Evolutionary conservation across 2,113 vertebrate genomes (phyloP).

Genomic region (Peromyscus californicus): DNA sequence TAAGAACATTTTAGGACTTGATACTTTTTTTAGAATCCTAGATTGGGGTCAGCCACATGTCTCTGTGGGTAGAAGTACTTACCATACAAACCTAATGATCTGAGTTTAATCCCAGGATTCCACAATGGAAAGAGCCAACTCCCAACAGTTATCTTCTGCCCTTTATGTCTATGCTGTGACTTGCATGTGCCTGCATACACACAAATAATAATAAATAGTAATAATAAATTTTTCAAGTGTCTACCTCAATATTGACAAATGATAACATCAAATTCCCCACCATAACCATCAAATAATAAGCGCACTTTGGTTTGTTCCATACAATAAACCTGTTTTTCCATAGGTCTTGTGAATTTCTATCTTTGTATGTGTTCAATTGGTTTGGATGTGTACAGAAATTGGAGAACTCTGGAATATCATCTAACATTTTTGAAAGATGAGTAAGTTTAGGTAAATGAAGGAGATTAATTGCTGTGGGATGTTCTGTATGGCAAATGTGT

Average conservation of each 20-base stretch:
- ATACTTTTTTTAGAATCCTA: not conserved
- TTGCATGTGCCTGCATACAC: no score
- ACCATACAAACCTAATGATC: no score
- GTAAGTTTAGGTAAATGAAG: conserved; percentile 19
- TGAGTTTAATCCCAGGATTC: not conserved
- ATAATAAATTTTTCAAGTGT: not conserved
- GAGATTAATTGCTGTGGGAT: no score
- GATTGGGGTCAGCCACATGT: not conserved
- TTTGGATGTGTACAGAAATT: not conserved
- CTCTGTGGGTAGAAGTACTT: no score
- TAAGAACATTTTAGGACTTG: not conserved
- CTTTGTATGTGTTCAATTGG: not conserved
- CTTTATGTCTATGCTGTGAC: no score
- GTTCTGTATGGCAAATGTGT: no score
- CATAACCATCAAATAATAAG: not conserved
- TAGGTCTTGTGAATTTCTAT: not conserved
- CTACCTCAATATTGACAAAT: not conserved
- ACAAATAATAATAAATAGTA: not conserved
- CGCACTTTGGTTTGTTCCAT: not conserved
- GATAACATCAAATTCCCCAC: not conserved
- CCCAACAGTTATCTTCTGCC: no score
- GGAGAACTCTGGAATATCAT: not conserved
- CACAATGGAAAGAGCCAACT: no score
- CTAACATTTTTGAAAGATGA: not conserved
- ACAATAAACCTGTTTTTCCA: not conserved